phyloP scores from a whole-genome alignment of 2,888 invertebrate species.

The Drosophila nr. perissopoda region DNA sequence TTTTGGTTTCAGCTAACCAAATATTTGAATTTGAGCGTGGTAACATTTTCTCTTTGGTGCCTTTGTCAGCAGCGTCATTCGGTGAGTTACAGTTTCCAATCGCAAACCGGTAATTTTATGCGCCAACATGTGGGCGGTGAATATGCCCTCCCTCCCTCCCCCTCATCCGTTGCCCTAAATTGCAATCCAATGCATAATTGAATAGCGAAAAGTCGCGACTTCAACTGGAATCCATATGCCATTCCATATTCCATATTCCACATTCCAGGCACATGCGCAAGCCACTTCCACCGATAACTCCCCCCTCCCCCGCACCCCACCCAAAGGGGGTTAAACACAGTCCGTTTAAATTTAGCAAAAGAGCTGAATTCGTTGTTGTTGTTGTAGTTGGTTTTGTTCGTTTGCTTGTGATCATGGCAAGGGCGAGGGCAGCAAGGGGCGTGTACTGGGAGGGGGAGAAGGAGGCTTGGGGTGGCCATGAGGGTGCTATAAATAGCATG shows the following conservation, averaged over 20 bases:
- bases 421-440: constrained; percentile 49
- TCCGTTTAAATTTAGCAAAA: constrained; percentile 57
- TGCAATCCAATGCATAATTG: constrained; percentile 42
- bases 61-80: constrained; percentile 24
- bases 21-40: constrained; percentile 57
- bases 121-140: constrained; percentile 23
- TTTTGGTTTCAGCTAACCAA: constrained; percentile 52
- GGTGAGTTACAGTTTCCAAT: constrained; percentile 48
- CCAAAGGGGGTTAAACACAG: constrained; percentile 12
- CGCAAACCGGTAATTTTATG: constrained; percentile 54
- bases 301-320: fast-evolving
- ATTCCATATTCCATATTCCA: neutral
- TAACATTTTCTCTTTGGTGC: constrained; percentile 33
- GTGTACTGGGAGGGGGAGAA: constrained; percentile 11
- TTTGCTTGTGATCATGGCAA: constrained; percentile 22
- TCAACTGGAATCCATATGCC: constrained; percentile 32
- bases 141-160: neutral
- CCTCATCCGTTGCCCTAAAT: constrained; percentile 12
- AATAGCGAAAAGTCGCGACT: constrained; percentile 27
- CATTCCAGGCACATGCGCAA: constrained; percentile 48
- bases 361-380: constrained; percentile 19
- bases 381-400: constrained; percentile 1
- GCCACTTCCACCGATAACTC: constrained; percentile 2
- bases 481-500: constrained; percentile 67
- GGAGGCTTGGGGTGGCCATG: constrained; percentile 48